Evolutionary conservation across 2,888 invertebrate species (phyloP).

Genomic region (Drosophila demipolita): DNA sequence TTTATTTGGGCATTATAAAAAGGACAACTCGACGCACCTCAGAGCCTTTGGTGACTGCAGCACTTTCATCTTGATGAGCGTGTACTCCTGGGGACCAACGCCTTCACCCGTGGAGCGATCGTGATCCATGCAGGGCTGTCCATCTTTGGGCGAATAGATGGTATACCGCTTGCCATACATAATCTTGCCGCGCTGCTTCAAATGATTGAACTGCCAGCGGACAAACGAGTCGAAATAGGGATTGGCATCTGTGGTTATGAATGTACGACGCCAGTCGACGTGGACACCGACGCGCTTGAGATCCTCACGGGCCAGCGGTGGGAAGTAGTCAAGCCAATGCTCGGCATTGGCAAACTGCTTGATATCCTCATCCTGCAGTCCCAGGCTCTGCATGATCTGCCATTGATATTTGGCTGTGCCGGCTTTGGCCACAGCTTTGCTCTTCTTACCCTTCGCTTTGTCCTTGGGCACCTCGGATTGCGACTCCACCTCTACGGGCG

Average conservation of each 20-base stretch:
- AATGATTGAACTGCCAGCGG: slow-evolving; percentile 96
- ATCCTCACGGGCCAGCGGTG: slow-evolving; percentile 94
- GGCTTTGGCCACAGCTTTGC: slow-evolving; percentile 97
- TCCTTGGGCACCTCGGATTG: slow-evolving; percentile 89
- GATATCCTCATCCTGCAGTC: slow-evolving; percentile 96
- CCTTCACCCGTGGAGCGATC: slow-evolving; percentile 98
- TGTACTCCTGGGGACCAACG: slow-evolving; percentile 99
- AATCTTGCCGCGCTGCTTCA: slow-evolving; percentile 94
- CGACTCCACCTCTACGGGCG: slow-evolving; percentile 83
- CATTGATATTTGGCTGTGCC: slow-evolving; percentile 97
- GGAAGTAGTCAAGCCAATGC: slow-evolving; percentile 99
- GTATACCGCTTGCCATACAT: slow-evolving; percentile 99
- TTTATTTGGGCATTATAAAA: background rate
- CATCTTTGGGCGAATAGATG: slow-evolving; percentile 97
- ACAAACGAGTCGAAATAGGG: slow-evolving; percentile 99
- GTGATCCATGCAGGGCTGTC: slow-evolving; percentile 99
- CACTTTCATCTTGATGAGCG: slow-evolving; percentile 96
- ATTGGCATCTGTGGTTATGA: slow-evolving; percentile 99
- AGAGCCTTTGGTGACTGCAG: slow-evolving; percentile 87
- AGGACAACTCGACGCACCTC: slow-evolving; percentile 85
- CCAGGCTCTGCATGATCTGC: slow-evolving; percentile 99
- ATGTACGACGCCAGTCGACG: slow-evolving; percentile 99
- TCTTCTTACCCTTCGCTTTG: slow-evolving; percentile 97
- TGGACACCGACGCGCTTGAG: slow-evolving; percentile 94
- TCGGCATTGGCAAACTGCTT: slow-evolving; percentile 94